Base-by-base conservation (phyloP, 2,888 invertebrate genomes). In the Amiota minor region DNA sequence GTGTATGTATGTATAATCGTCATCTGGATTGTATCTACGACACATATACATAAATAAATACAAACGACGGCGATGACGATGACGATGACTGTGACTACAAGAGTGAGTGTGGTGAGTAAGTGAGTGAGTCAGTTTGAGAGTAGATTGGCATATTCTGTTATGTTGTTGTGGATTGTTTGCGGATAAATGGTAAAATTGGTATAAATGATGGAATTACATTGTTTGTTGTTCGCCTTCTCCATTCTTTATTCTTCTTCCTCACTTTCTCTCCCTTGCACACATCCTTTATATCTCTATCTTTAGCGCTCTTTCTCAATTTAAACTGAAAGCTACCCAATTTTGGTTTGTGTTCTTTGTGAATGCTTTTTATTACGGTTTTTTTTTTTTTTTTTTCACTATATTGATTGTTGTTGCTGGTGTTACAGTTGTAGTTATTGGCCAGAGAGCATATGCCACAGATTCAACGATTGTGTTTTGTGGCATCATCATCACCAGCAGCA, bases 141-240 rank as follows among this genome's bases (percentile, higher is more conserved):
- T 65, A 23, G 78, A 46, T 65, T 72, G 35, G 18, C 56, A 77
- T 73, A 67, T 73, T 74, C 65, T 75, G 68, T 50, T 35, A 9
- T 35, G 45, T 72, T 79, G 83, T 81, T 79, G 80, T 75, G 81
- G 78, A 81, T 80, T 80, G 86, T 81, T 81, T 84, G 86, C 85
- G 83, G 82, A 83, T 83, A 85, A 85, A 85, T 85, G 85, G 76
- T 77, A 76, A 85, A 84, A 84, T 84, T 86, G 83, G 82, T 83
- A 80, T 83, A 86, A 83, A 84, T 86, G 86, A 83, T 83, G 83
- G 85, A 86, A 84, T 83, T 84, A 86, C 83, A 86, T 80, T 83
- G 83, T 83, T 83, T 84, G 86, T 76, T 81, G 82, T 79, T 77
- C 18, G 18, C 18, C 23, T 45, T n/a, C 6, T 14, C n/a, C 18